Conservation (phyloP, 2,797 vertebrate genomes). For the Neosalanx taihuensis region DNA sequence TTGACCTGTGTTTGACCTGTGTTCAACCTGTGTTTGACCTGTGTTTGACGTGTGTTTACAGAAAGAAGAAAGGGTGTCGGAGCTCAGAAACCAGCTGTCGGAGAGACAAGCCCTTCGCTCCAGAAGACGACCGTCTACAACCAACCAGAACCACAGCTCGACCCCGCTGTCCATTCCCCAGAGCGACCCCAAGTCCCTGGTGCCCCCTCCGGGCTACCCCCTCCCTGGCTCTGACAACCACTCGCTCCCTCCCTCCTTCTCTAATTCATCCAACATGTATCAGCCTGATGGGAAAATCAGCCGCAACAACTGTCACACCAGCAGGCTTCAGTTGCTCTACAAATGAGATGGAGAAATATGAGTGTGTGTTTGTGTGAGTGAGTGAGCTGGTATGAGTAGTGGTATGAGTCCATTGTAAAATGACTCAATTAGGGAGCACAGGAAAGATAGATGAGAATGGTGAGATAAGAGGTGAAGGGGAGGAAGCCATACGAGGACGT, state of each 20-base stretch:
- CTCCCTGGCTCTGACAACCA: slow-evolving; percentile 62
- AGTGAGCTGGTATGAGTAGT: background rate
- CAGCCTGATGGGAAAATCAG: slow-evolving; percentile 79
- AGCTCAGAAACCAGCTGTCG: slow-evolving; percentile 86
- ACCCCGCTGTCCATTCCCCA: slow-evolving; percentile 54
- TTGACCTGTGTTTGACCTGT: too few relatives aligned
- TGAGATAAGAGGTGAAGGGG: background rate
- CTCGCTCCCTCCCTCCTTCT: slow-evolving; percentile 68
- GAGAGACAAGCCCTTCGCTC: slow-evolving; percentile 85
- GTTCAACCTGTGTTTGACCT: too few relatives aligned
- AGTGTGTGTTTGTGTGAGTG: background rate
- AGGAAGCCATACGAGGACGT: background rate
- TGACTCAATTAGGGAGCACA: background rate
- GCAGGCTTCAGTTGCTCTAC: slow-evolving; percentile 86
- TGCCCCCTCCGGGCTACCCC: slow-evolving; percentile 69
- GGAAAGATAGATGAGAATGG: background rate
- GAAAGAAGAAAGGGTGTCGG: slow-evolving; percentile 88
- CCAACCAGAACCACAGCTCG: slow-evolving; percentile 70
- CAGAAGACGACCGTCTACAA: slow-evolving; percentile 74
- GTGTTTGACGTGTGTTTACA: slow-evolving; percentile 42
- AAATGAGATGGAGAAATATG: slow-evolving; percentile 68
- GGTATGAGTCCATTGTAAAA: background rate
- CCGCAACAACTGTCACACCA: slow-evolving; percentile 84
- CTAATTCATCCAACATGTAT: slow-evolving; percentile 74
- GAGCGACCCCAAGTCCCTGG: slow-evolving; percentile 65